A percentile compares a stretch with the other conserved stretches of the same genome.
Conservation (phyloP, 30 jellyfish, hydroid and myxozoan genomes). For the Chironex yamaguchii region DNA sequence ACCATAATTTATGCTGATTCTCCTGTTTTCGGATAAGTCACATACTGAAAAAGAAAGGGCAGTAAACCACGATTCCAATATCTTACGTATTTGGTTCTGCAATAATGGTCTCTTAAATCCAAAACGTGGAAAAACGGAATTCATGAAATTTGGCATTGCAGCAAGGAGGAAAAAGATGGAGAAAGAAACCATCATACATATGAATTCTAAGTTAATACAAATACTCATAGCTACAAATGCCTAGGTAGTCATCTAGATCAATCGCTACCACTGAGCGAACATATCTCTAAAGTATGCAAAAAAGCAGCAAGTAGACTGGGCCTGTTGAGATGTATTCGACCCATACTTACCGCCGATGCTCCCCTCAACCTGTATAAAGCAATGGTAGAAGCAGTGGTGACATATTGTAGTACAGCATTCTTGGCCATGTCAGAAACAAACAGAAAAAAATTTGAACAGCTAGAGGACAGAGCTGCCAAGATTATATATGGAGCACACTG, state of each 20-base stretch:
- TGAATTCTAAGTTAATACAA: not conserved
- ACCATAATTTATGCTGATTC: constrained; percentile 55
- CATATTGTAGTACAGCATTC: constrained; percentile 48
- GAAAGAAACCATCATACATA: not conserved
- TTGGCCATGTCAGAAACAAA: constrained; percentile 41
- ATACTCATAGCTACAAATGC: too few species aligned
- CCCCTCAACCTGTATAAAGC: constrained; percentile 72
- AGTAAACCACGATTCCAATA: constrained; percentile 30
- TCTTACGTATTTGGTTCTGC: constrained; percentile 44
- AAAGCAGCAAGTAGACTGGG: constrained; percentile 56
- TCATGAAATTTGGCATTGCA: constrained; percentile 52
- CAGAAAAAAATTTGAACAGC: constrained; percentile 23
- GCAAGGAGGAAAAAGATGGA: constrained; percentile 33
- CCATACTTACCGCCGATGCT: constrained; percentile 66
- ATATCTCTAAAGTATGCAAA: constrained; percentile 37
- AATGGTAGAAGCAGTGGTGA: constrained; percentile 45
- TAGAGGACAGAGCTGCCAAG: constrained; percentile 44
- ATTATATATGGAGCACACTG: not conserved
- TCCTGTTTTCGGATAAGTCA: constrained; percentile 31
- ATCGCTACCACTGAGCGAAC: too few species aligned
- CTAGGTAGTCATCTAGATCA: too few species aligned
- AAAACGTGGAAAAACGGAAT: constrained; percentile 29
- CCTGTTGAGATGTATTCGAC: constrained; percentile 59
- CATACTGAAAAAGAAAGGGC: constrained; percentile 6
- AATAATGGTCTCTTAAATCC: constrained; percentile 38